These are phyloP conservation scores for Psettodes erumei DNA, from an alignment of 2,113 vertebrate genomes.

Conservation along the genomic window DNA sequence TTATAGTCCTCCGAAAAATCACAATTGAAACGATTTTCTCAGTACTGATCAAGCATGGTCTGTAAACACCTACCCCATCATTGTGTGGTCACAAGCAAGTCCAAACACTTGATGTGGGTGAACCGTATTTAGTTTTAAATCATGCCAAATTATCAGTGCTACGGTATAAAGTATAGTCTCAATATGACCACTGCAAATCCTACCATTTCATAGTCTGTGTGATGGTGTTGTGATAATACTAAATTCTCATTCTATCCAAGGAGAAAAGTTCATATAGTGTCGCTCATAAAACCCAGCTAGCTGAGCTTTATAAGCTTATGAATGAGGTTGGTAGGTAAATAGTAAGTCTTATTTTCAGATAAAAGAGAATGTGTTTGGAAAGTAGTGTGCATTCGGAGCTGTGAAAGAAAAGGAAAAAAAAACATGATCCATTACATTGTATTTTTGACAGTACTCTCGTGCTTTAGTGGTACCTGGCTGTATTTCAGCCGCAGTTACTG, in stretches of 20 bases:
- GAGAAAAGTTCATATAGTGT: not conserved
- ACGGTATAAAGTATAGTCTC: not conserved
- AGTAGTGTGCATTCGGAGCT: not conserved
- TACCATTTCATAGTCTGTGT: not conserved
- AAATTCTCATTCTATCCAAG: not conserved
- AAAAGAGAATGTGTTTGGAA: not conserved
- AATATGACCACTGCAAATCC: not conserved
- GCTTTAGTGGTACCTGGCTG: not conserved
- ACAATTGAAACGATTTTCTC: not conserved
- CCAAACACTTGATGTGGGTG: conserved; percentile 1
- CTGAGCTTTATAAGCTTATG: too few species aligned
- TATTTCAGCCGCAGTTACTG: not conserved
- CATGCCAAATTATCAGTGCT: not conserved
- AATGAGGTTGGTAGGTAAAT: too few species aligned
- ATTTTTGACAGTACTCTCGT: too few species aligned
- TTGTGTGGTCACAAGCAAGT: not conserved
- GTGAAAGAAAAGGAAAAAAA: not conserved
- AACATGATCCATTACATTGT: not conserved
- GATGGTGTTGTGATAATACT: too few species aligned
- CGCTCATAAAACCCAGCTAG: not conserved
- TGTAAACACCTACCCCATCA: not conserved
- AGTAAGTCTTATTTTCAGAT: too few species aligned
- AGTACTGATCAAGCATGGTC: not conserved
- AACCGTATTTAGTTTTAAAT: not conserved
- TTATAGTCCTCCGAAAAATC: not conserved